phyloP scores from a whole-genome alignment of 2,888 invertebrate genomes.

The Hymenopus coronatus region DNA sequence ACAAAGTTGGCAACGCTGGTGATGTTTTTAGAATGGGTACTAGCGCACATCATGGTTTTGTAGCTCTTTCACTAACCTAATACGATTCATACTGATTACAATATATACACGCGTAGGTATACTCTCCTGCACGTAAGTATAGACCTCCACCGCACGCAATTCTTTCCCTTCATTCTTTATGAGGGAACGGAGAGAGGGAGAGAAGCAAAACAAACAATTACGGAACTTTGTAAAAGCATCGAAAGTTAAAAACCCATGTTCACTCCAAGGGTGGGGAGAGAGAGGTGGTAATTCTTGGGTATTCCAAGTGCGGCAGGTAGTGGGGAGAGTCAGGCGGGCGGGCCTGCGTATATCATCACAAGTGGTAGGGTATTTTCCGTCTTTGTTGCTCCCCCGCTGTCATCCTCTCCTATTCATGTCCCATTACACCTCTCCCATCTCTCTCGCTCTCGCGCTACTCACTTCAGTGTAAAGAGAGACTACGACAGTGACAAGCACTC shows the following conservation, averaged over 20 bases:
- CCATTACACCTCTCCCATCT: conserved; percentile 12
- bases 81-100: conserved; percentile 26
- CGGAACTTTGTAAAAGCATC: not conserved
- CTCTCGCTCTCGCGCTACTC: not conserved
- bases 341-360: conserved; percentile 6
- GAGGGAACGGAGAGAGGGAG: not conserved
- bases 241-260: not conserved
- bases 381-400: not conserved
- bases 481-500: conserved; percentile 23
- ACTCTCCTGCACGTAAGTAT: not conserved
- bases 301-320: not conserved
- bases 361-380: not conserved
- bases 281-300: not conserved
- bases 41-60: conserved; percentile 6
- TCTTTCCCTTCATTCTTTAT: not conserved
- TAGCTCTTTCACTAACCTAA: conserved; percentile 22
- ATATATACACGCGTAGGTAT: conserved; percentile 16
- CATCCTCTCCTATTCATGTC: conserved; percentile 19
- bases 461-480: conserved; percentile 19
- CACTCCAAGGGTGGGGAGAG: not conserved
- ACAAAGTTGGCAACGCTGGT: not conserved
- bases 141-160: not conserved
- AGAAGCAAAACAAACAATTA: not conserved
- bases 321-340: not conserved
- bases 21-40: conserved; percentile 2